Conservation (phyloP, 92 coral and sea anemone genomes). For the Zoanthus gigantus region DNA sequence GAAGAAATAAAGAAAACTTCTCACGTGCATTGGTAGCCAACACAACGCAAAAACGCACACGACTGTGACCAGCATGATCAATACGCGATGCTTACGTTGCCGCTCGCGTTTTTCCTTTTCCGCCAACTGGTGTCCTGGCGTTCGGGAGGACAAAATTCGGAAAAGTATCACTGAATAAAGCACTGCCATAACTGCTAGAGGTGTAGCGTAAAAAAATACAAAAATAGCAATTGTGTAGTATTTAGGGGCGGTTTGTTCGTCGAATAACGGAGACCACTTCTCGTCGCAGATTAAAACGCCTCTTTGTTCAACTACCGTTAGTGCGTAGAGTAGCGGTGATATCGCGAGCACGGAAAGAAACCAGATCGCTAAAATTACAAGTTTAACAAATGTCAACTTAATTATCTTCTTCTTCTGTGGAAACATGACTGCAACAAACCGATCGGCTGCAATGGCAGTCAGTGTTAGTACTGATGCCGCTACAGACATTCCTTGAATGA, state of each 20-base stretch:
- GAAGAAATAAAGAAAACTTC: conserved; percentile 69
- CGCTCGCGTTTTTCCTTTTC: conserved; percentile 36
- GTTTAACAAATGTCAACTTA: conserved; percentile 55
- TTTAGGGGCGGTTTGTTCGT: conserved; percentile 70
- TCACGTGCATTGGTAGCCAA: conserved; percentile 81
- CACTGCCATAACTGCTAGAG: conserved; percentile 68
- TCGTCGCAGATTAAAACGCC: conserved; percentile 71
- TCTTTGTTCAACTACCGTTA: conserved; percentile 52
- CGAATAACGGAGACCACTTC: conserved; percentile 78
- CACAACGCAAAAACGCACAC: conserved; percentile 71
- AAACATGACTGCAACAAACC: conserved; percentile 64
- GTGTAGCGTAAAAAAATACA: conserved; percentile 74
- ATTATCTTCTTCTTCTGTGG: conserved; percentile 69
- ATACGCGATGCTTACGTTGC: conserved; percentile 9
- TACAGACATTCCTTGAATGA: conserved; percentile 80
- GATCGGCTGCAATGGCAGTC: conserved; percentile 74
- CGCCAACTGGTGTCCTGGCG: conserved; percentile 39
- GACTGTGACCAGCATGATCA: conserved; percentile 36
- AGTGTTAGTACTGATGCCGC: conserved; percentile 75
- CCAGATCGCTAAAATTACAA: conserved; percentile 71
- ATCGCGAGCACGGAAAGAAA: conserved; percentile 63
- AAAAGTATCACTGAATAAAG: conserved; percentile 65
- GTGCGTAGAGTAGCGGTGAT: conserved; percentile 79
- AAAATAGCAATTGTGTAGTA: conserved; percentile 70
- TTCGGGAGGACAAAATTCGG: conserved; percentile 39